Evolutionary conservation across 2,797 vertebrate genomes (phyloP), one percentile per base, ranked within the genome.

Genomic region (Pseudochirops cupreus): DNA sequence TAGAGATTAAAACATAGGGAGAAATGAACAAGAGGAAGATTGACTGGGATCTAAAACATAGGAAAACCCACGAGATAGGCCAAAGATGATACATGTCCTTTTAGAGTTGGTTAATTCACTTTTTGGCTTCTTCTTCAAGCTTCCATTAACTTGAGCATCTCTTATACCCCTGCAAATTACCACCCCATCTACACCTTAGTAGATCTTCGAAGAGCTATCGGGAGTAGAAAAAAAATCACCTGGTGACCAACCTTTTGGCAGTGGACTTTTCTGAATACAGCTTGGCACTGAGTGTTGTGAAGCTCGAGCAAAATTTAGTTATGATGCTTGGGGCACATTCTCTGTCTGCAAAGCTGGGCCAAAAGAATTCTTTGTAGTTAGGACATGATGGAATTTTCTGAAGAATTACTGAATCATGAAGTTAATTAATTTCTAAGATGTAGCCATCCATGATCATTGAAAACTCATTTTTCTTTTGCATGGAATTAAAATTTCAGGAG

Each of bases 401-500:
- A 12, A 54, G 16, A 95, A 74, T 53, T 95, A 92, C 56, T 93
- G n/a, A 95, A 59, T 82, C 58, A 87, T 39, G 57, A 93, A 87
- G 67, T 62, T 91, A 96, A 92, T 56, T 94, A 3, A 11, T 82
- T 33, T 93, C 28, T 62, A 82, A 96, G 56, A 3, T 28, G 13
- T 93, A 91, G 33, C 2, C 92, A 90, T 59, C 2, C 92, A 82
- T 90, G 14, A 52, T 91, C n/a, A 94, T 4, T 91, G 92, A 94
- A 90, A 91, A 53, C 24, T 57, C 26, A 93, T 53, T 89, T 95
- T 62, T 96, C 26, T 93, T 59, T 96, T 62, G 54, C 29, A 67
- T 89, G n/a, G 13, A 93, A 94, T 26, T 57, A 93, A 93, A 94
- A 90, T 31, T 92, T 94, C 21, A 93, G n/a, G 33, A 67, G 91